A percentile compares a stretch with the other conserved stretches of the same genome.
phyloP scores from a whole-genome alignment of 1,140 invertebrate species.

The Coboldia fuscipes region DNA sequence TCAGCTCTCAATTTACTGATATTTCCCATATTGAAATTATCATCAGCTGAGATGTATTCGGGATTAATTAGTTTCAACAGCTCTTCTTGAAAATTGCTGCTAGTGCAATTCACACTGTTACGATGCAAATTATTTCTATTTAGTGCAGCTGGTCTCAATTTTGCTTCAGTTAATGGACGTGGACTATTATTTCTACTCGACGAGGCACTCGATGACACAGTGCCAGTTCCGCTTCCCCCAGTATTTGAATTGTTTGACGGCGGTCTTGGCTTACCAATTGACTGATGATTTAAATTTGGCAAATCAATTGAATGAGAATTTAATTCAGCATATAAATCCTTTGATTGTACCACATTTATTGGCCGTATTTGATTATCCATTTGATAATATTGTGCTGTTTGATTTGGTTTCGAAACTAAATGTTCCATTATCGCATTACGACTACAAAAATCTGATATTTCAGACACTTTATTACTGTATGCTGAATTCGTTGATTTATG shows the following conservation, averaged over 20 bases:
- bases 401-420: no score
- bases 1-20: background rate
- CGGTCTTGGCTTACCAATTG: no score
- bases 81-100: conserved; percentile 64
- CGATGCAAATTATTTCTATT: conserved; percentile 20
- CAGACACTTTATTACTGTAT: no score
- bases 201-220: conserved; percentile 24
- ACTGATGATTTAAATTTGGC: no score
- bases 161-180: conserved; percentile 25
- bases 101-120: conserved; percentile 38
- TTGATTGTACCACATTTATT: no score
- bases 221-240: conserved; percentile 24
- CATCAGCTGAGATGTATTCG: conserved; percentile 36
- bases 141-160: conserved; percentile 24
- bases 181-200: conserved; percentile 37
- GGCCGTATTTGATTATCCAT: no score
- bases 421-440: no score
- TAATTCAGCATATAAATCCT: no score
- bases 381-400: no score
- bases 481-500: background rate
- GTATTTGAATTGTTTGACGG: no score
- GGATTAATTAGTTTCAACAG: conserved; percentile 74
- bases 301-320: no score
- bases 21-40: conserved; percentile 8
- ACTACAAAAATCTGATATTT: no score